Evolutionary conservation across 2,113 vertebrate species (phyloP).

Genomic region (Danionella cerebrum): DNA sequence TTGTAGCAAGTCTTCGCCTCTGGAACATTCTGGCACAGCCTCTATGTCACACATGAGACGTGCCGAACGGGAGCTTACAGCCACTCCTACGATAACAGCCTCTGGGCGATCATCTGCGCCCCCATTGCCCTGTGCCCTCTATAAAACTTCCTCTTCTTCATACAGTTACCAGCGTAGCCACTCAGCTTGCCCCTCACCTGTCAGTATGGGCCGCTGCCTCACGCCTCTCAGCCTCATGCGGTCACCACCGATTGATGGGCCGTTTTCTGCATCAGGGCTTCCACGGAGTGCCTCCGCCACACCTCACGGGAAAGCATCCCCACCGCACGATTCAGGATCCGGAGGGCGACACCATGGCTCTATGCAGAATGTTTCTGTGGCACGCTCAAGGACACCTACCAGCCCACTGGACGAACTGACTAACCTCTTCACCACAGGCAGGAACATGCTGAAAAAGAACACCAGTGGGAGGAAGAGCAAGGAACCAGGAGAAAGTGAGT

Average conservation of each 20-base stretch:
- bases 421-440: constrained; percentile 92
- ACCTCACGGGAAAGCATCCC: constrained; percentile 78
- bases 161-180: constrained; percentile 89
- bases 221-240: constrained; percentile 96
- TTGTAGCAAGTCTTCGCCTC: constrained; percentile 77
- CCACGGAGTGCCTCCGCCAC: constrained; percentile 84
- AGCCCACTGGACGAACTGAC: constrained; percentile 96
- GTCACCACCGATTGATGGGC: constrained; percentile 84
- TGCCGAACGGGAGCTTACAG: constrained; percentile 74
- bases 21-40: constrained; percentile 60
- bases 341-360: constrained; percentile 73
- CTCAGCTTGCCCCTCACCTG: constrained; percentile 89
- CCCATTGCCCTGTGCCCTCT: constrained; percentile 82
- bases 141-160: constrained; percentile 82
- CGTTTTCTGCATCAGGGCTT: constrained; percentile 76
- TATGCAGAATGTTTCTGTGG: constrained; percentile 73
- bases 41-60: constrained; percentile 67
- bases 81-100: constrained; percentile 74
- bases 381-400: constrained; percentile 86
- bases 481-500: constrained; percentile 91
- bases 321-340: constrained; percentile 72
- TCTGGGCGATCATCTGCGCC: constrained; percentile 85
- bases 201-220: constrained; percentile 92
- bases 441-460: constrained; percentile 91
- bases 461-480: constrained; percentile 88